Base-by-base conservation (phyloP, 2,113 vertebrate species). In the Pollachius pollachius region DNA sequence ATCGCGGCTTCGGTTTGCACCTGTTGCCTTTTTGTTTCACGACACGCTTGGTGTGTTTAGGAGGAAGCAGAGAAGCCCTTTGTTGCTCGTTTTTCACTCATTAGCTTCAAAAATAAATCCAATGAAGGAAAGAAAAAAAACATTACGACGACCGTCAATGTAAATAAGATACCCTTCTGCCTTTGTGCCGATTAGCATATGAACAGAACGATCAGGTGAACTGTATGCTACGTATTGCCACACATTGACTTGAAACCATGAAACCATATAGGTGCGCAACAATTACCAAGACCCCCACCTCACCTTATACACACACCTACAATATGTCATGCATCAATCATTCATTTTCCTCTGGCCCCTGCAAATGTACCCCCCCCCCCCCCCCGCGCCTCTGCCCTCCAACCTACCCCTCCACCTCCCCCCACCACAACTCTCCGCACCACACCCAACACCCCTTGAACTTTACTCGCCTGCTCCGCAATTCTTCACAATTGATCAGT, bases 21-120 rank as follows among this genome's bases (percentile, higher is more conserved):
- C 91, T 92, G 91, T 88, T 90, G 88, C 86, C 84, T 83, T 90
- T 91, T 88, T 83, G 82, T 85, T 81, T 77, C 67, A 70, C 70
- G 78, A 75, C 37, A 63, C 75, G 64, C 69, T 75, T 65, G 54
- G 41, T 72, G 80, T 85, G 82, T 77, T 87, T 75, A 81, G 70
- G 41, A 71, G 52, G 56, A 34, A 60, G 62, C 75, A 75, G 52
- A 79, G 57, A 54, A 68, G 80, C 85, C 73, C 78, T 79, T 82
- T 15, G 81, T 41, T 78, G 72, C 75, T 34, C 34, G 67, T 34
- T 64, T 19, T 65, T 78, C 58, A 63, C 41, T 6, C 13, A 27
- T 57, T n/a, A 57, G 54, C 54, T 57, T 57, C 11, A n/a, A 5
- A 19, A 37, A 69, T 66, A 65, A 62, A 2, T 48, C 41, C 70